Base-by-base conservation (phyloP, 2,113 vertebrate genomes). In the Calidris pugnax region DNA sequence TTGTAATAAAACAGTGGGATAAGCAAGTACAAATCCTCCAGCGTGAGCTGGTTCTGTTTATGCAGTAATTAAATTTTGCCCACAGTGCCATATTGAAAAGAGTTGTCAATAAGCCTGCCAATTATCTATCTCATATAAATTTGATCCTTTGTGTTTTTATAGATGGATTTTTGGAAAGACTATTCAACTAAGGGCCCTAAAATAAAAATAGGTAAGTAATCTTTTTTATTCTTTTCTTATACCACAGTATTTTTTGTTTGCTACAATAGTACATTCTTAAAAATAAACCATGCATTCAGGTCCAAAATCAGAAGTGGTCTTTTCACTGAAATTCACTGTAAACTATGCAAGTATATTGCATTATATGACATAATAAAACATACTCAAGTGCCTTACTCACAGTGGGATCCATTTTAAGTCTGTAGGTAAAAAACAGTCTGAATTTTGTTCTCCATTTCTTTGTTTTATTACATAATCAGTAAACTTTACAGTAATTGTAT, bases 161-260 rank as follows among this genome's bases (percentile, higher is more conserved):
- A 99, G 99, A 97, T 98, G 56, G 43, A 9, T 7, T 99, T 99
- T 97, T 99, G 99, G 99, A 98, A 98, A 73, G 53, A 97, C 18
- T 99, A 99, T 93, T 98, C 87, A 17, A 43, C 14, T 39, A 98
- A 93, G 76, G 97, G 94, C 48, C 85, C 95, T 66, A 93, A 59
- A 63, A 95, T 96, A 93, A 98, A 96, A 87, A 89, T 82, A 94
- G 98, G 99, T 99, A 97, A 98, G 98, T 79, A 1, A 76, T 83
- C 7, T 95, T 91, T 59, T 59, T 59, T 68, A 63, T 28, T n/a
- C 22, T 76, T 63, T 92, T 33, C 39, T 51, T 78, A 37, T 41
- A 23, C 67, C 79, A 53, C 48, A 80, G 4, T 88, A 90, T 78
- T 56, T 95, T 94, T 63, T 75, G 18, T 45, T 84, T 68, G 30